Percentiles rank a stretch among this genome's conserved stretches.
These are phyloP conservation scores for Ceryle rudis DNA, from an alignment of 2,797 vertebrate species.

Conservation along the genomic window DNA sequence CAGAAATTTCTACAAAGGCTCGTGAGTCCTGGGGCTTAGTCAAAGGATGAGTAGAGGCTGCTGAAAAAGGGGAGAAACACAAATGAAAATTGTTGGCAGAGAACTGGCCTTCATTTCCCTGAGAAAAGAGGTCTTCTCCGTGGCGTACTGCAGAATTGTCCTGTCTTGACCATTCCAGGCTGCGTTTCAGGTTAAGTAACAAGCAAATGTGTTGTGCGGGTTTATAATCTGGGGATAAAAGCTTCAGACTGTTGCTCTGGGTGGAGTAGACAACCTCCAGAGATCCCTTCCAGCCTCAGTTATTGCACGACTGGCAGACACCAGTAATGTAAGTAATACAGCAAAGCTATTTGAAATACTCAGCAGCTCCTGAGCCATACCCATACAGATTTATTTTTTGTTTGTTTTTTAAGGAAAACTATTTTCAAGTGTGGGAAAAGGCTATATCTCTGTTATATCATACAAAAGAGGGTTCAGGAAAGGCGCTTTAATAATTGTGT, in stretches of 20 bases:
- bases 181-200: background rate
- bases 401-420: background rate
- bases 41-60: background rate
- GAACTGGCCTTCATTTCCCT: background rate
- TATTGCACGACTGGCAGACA: background rate
- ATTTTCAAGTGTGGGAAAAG: background rate
- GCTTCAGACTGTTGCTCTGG: background rate
- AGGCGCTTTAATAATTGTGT: background rate
- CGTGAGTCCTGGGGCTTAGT: background rate
- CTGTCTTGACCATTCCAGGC: background rate
- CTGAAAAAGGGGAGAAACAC: background rate
- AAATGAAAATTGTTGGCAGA: background rate
- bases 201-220: background rate
- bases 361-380: background rate
- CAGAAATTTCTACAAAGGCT: background rate
- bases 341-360: background rate
- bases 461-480: background rate
- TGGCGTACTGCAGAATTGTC: background rate
- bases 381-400: background rate
- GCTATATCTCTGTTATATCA: background rate
- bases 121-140: background rate
- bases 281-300: background rate
- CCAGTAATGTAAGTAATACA: background rate
- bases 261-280: background rate
- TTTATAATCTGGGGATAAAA: background rate